phyloP scores from a whole-genome alignment of 2,113 vertebrate genomes.

The Mobula birostris region DNA sequence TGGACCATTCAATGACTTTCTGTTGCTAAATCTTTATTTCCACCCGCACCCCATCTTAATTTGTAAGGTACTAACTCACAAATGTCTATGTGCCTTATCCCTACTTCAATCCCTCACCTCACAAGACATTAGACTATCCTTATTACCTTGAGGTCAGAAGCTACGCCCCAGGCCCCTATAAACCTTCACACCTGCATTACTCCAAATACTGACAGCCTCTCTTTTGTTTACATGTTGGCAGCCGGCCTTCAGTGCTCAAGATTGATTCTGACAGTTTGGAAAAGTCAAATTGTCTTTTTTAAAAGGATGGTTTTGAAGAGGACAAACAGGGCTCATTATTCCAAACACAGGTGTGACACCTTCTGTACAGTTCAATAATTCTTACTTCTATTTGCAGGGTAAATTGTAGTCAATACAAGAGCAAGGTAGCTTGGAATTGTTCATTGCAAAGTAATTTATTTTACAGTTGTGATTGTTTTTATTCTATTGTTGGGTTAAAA shows the following conservation, averaged over 20 bases:
- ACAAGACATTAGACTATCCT: slow-evolving; percentile 4
- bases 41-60: not conserved
- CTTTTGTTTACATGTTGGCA: slow-evolving; percentile 21
- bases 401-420: not conserved
- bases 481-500: not conserved
- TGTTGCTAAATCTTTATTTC: not conserved
- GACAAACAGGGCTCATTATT: slow-evolving; percentile 25
- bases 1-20: not conserved
- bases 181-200: slow-evolving; percentile 27
- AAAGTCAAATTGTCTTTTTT: not conserved
- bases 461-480: not conserved
- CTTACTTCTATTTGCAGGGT: slow-evolving; percentile 3
- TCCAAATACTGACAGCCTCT: slow-evolving; percentile 13
- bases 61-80: not conserved
- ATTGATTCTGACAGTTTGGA: slow-evolving; percentile 34
- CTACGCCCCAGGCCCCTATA: not conserved
- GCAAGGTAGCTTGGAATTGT: not conserved
- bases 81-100: not conserved
- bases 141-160: not conserved
- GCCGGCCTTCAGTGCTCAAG: not conserved
- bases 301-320: not conserved
- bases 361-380: not conserved
- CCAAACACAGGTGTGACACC: slow-evolving; percentile 20
- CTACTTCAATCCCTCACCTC: not conserved
- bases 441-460: not conserved